Evolutionary conservation across 1,140 invertebrate genomes (phyloP), one percentile per base, ranked within the genome.

Genomic region (Bombus superbus): DNA sequence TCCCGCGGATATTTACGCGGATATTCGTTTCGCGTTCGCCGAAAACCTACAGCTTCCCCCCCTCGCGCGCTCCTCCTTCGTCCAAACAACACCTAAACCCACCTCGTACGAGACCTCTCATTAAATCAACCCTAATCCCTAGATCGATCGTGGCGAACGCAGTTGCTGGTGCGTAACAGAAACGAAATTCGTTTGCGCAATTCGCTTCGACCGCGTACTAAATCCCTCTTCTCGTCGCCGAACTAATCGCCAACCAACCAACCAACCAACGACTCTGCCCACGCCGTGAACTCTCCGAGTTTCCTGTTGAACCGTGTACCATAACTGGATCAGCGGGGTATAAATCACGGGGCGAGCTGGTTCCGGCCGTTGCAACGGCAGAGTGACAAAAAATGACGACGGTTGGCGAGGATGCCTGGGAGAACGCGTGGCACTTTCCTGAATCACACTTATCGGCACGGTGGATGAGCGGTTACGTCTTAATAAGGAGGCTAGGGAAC

Each of bases 401-500:
- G 57, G 0, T 25, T 35, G 28, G 15, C 47, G 18, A 28, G 42
- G 9, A 38, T 18, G 47, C 18, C 9, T 25, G 35, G 47, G 32
- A 35, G 57, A 59, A n/a, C 38, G 35, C 53, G 74, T 78, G 78
- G 68, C 80, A 84, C 83, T 90, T 91, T 91, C 87, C 83, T 79
- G 86, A 84, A 89, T 88, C 87, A 40, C 80, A 80, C 84, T 89
- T 89, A 89, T 89, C 87, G 83, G 73, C 35, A 38, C 64, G 59
- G 64, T 78, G 77, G 73, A 88, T 89, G 86, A 76, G 84, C 72
- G 88, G 87, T 88, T 90, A 90, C 89, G 77, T 91, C 90, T 90
- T 89, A 91, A 89, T 92, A 92, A 91, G 90, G 89, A 92, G 88
- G 77, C 82, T 85, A 90, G 44, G 62, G 35, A 79, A 78, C n/a